Base-by-base conservation (phyloP, 2,888 invertebrate species). In the Mimachlamys varia region DNA sequence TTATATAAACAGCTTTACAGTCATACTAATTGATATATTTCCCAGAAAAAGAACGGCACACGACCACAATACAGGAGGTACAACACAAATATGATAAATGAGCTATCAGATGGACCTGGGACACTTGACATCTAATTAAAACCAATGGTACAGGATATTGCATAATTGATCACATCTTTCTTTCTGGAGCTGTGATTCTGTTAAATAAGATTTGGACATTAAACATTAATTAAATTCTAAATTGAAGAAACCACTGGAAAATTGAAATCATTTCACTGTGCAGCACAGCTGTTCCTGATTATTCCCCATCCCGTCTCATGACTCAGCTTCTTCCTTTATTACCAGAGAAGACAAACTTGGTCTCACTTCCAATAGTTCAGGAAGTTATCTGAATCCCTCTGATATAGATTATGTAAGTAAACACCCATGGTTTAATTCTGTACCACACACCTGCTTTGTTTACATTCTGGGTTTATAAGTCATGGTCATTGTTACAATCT, bases 161-260 rank as follows among this genome's bases (percentile, higher is more conserved):
- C 76, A 76, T 76, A 76, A 76, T 76, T 33, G 10, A 76, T 76
- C 76, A 76, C 7, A 33, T 33, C 76, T 76, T 76, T 33, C 76
- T 33, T 76, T 33, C 27, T 76, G 76, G 22, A 12, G 33, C 10
- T 33, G 19, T 76, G 76, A 76, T 76, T 76, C 76, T 33, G 22
- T 76, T 76, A 76, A 76, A 76, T 76, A 76, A 33, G 76, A 76
- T 76, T 76, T 76, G 1, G 33, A 76, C 76, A 76, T 76, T 76
- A 76, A 76, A 76, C 33, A 27, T 76, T 76, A 76, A 76, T 76
- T 76, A 76, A 76, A 76, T 33, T 76, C 76, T 76, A 76, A 76
- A 76, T 76, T 76, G 76, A 76, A 76, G 76, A 76, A 76, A 76
- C 76, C 76, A 76, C 76, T 76, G 76, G 76, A 76, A 76, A 76